Evolutionary conservation across 2,888 invertebrate genomes (phyloP), one percentile per base, ranked within the genome.

Genomic region (Synanthedon formicaeformis): DNA sequence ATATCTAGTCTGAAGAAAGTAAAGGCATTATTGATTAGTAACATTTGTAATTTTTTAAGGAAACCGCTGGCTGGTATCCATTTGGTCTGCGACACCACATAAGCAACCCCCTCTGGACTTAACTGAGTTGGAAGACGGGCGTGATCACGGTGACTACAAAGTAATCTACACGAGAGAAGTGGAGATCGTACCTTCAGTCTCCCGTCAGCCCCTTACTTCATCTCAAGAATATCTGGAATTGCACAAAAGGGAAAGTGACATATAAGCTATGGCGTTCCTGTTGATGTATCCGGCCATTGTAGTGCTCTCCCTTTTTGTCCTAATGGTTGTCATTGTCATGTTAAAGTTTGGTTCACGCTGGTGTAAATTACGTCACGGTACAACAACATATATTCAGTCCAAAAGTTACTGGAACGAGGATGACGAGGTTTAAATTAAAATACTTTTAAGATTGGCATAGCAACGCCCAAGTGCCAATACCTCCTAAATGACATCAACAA

Each of bases 21-120:
- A 23, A 23, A 5, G 23, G 23, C 23, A 23, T 23, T 23, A 5
- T 23, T 23, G 23, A 23, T 23, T 23, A 23, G 23, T 1, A 23
- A 5, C 5, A 5, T 23, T 23, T 23, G 23, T 23, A 23, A 23
- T 56, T 41, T 40, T 69, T 73, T 40, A 70, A 93, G 95, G 95
- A 51, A 96, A 94, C 74, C 93, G 94, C 67, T 95, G 94, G 94
- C 82, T 96, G 56, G 91, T 94, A 14, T 93, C 95, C 2, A 88
- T 96, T 73, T 96, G 94, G 94, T 93, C 95, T 2, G 89, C 93
- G 41, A 93, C 94, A 4, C 95, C 96, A 0, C 93, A 94, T 72
- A 92, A 93, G 60, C 94, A 94, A 71, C 93, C 94, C 3, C 92
- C 96, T 1, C 76, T 95, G 4, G 95, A 96, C 73, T 89, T 93